phyloP scores from a whole-genome alignment of 2,797 vertebrate species.

The Sebastes cheni region DNA sequence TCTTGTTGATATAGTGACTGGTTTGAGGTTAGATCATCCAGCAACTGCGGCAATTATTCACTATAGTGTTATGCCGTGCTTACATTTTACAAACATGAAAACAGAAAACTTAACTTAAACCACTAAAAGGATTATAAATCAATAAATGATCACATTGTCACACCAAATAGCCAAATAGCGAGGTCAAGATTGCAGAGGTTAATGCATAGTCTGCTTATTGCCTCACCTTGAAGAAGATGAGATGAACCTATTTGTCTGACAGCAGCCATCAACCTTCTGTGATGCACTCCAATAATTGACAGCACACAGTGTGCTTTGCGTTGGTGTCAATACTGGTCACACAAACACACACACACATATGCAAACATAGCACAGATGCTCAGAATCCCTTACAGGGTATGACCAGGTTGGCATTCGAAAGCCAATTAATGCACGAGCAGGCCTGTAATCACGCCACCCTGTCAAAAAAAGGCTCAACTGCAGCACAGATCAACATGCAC shows the following conservation, averaged over 20 bases:
- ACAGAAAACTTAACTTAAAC: not conserved
- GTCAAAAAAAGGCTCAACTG: constrained; percentile 31
- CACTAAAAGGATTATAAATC: not conserved
- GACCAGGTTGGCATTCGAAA: constrained; percentile 36
- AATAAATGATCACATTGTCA: not conserved
- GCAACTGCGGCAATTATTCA: not conserved
- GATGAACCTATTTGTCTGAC: not conserved
- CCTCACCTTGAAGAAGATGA: not conserved
- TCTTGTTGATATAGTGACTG: not conserved
- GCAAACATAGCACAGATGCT: constrained; percentile 15
- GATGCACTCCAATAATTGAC: not conserved
- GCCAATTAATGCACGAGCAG: constrained; percentile 48
- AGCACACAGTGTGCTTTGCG: not conserved
- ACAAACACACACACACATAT: constrained; percentile 1
- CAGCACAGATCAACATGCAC: not conserved
- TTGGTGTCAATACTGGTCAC: not conserved
- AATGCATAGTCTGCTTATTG: not conserved
- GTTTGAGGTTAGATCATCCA: not conserved
- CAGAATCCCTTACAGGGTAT: not conserved
- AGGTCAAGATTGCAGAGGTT: not conserved
- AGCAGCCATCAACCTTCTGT: constrained; percentile 13
- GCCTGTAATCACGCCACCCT: constrained; percentile 15
- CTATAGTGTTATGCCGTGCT: not conserved
- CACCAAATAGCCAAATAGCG: too few relatives aligned
- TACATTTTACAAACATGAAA: not conserved